Percentiles rank a stretch among this genome's conserved stretches.
Conservation (phyloP, 2,888 invertebrate species). For the Drosophila formosana region DNA sequence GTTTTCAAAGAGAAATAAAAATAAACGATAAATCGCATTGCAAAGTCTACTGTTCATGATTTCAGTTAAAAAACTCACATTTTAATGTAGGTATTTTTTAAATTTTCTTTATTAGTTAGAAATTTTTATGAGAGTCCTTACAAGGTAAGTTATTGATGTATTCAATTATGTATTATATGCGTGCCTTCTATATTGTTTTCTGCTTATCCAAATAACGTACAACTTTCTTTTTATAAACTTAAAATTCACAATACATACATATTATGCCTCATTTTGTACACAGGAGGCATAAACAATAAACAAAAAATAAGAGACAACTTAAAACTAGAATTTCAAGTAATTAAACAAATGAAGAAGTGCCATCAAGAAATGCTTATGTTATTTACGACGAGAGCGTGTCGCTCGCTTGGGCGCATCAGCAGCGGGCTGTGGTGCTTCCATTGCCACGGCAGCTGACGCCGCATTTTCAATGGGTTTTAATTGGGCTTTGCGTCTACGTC, state of each 20-base stretch:
- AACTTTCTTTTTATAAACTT: slow-evolving; percentile 16
- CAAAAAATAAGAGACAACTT: slow-evolving; percentile 22
- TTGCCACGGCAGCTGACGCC: no score
- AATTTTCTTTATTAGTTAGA: slow-evolving; percentile 50
- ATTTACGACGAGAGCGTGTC: slow-evolving; percentile 78
- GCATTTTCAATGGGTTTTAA: slow-evolving; percentile 52
- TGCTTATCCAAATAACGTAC: slow-evolving; percentile 17
- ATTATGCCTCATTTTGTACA: no score
- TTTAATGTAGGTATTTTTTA: slow-evolving; percentile 3
- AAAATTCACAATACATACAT: slow-evolving; percentile 46
- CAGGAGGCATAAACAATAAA: slow-evolving; percentile 48
- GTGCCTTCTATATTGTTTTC: slow-evolving; percentile 1
- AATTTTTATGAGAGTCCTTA: slow-evolving; percentile 39
- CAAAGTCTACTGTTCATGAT: neutral
- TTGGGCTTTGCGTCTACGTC: slow-evolving; percentile 65
- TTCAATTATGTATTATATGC: slow-evolving; percentile 5
- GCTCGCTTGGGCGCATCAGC: slow-evolving; percentile 58
- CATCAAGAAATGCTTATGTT: slow-evolving; percentile 36
- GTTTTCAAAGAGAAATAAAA: slow-evolving; percentile 12
- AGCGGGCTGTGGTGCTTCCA: slow-evolving; percentile 6
- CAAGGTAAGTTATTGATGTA: slow-evolving; percentile 33
- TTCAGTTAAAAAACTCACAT: slow-evolving; percentile 1
- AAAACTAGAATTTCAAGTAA: slow-evolving; percentile 1
- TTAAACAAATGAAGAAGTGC: slow-evolving; percentile 18
- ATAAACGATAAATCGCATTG: slow-evolving; percentile 27